These are phyloP conservation scores for Hemithea aestivaria DNA, from an alignment of 2,888 invertebrate species.

Conservation along the genomic window DNA sequence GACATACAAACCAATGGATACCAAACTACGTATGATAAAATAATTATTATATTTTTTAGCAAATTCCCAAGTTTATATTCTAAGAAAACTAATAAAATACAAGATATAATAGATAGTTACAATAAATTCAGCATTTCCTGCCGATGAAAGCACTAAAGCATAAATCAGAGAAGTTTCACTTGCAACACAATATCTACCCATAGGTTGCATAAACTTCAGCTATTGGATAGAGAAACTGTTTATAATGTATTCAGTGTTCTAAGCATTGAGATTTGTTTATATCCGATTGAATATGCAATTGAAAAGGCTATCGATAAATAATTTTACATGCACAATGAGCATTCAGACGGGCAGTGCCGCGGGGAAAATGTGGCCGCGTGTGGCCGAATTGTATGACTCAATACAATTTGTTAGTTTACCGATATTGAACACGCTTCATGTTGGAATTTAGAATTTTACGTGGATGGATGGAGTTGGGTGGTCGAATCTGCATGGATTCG, in stretches of 20 bases:
- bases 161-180: constrained; percentile 8
- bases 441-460: background rate
- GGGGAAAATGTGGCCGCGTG: constrained; percentile 45
- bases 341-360: constrained; percentile 40
- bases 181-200: constrained; percentile 4
- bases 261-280: constrained; percentile 16
- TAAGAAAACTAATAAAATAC: too few relatives aligned
- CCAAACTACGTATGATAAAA: too few relatives aligned
- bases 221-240: too few relatives aligned
- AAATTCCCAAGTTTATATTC: too few relatives aligned
- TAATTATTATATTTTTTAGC: too few relatives aligned
- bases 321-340: constrained; percentile 54
- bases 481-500: background rate
- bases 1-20: too few relatives aligned
- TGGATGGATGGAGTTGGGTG: constrained; percentile 1
- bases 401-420: constrained; percentile 27
- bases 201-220: constrained; percentile 5
- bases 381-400: constrained; percentile 41
- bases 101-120: background rate
- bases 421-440: constrained; percentile 7
- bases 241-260: constrained; percentile 20
- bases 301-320: constrained; percentile 57
- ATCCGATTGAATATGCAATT: constrained; percentile 36
- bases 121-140: constrained; percentile 15
- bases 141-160: constrained; percentile 11